Percentiles rank a stretch among this genome's conserved stretches.
Evolutionary conservation across 2,888 invertebrate species (phyloP).

Genomic region (Abrostola triplasia): DNA sequence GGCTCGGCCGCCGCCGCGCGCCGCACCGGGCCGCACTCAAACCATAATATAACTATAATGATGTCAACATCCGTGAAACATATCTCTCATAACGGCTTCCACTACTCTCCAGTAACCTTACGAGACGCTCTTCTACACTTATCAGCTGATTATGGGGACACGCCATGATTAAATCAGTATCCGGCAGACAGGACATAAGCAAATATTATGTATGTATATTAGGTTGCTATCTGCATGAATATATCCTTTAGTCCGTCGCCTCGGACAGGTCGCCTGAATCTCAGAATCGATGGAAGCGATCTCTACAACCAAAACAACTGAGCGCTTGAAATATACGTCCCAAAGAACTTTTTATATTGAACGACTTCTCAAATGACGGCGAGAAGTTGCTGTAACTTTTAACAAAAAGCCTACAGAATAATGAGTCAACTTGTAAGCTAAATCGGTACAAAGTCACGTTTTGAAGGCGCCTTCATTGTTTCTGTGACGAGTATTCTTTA

Average conservation of each 20-base stretch:
- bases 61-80: too few relatives aligned
- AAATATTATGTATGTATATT: too few relatives aligned
- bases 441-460: conserved; percentile 35
- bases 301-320: conserved; percentile 2
- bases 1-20: neutral
- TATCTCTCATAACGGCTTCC: too few relatives aligned
- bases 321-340: conserved; percentile 18
- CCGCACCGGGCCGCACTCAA: neutral
- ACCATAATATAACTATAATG: too few relatives aligned
- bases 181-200: too few relatives aligned
- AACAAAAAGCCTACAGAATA: conserved; percentile 29
- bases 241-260: too few relatives aligned
- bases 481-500: neutral
- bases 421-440: conserved; percentile 37
- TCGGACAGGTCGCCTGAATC: too few relatives aligned
- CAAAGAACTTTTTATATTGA: conserved; percentile 36
- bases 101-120: too few relatives aligned
- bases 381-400: conserved; percentile 38
- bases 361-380: conserved; percentile 28
- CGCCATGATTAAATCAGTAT: too few relatives aligned
- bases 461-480: conserved; percentile 8
- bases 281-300: neutral
- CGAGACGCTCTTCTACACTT: too few relatives aligned
- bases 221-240: too few relatives aligned
- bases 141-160: too few relatives aligned